Evolutionary conservation across 2,797 vertebrate genomes (phyloP), one percentile per base, ranked within the genome.

Genomic region (Aplochiton taeniatus): DNA sequence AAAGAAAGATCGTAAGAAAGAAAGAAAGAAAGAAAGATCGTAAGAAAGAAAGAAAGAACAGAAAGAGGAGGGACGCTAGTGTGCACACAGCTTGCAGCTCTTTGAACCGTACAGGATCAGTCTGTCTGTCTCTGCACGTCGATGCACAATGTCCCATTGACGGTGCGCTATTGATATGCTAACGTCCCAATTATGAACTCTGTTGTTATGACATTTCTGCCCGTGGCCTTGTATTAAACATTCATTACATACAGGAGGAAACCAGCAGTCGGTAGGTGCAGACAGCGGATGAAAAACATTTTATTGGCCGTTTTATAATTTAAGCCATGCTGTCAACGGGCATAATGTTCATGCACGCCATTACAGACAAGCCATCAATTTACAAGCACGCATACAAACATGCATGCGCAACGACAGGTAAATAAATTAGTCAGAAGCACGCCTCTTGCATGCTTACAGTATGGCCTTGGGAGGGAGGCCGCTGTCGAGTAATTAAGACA

Each of bases 401-500:
- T 52, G 11, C 50, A 52, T 52, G 18, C 5, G 2, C 18, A 17
- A 52, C 50, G 9, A 51, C 4, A n/a, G 74, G 56, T 55, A 53
- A 63, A 83, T 84, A 68, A 86, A 87, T 87, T 76, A 80, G 77
- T 84, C 75, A 87, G 79, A 72, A 13, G 69, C 74, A 68, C 75
- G 80, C 77, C 18, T 54, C 52, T 7, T 6, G 6, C 52, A 18
- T 19, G 19, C 52, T n/a, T 11, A 72, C 73, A 79, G 18, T 0
- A 49, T 17, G 74, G 78, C 75, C 79, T 83, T 81, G 75, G 80
- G 83, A 81, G 78, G 78, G 78, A 71, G 70, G 74, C 65, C 47
- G 20, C 53, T 59, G 70, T 80, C 73, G 73, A 80, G 17, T 81
- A 83, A 87, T 85, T 82, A 86, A 86, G 74, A 69, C 78, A 62